Base-by-base conservation (phyloP, 2,888 invertebrate species). In the Lydus trimaculatus region DNA sequence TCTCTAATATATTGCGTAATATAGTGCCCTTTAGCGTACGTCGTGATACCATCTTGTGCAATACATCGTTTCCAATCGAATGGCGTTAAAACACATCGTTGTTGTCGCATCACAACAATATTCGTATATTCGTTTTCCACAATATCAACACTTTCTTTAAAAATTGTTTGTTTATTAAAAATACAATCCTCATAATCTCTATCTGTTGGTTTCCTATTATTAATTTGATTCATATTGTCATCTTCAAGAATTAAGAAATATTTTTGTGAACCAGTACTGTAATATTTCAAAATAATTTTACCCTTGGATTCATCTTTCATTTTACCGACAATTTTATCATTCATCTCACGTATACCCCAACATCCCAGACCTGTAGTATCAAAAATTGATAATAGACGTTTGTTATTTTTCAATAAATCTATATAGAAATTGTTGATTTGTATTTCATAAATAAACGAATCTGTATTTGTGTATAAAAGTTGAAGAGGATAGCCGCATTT, bases 231-330 rank as follows among this genome's bases (percentile, higher is more conserved):
- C n/a, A n/a, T n/a, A 0, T 13, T 3, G 23, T 23, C 23, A 13
- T 4, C 23, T 17, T 52, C 20, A 52, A 52, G 11, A 0, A 52
- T 13, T 52, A 52, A 11, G 6, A 20, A 23, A 52, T 52, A 52
- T 23, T 52, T 52, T 9, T 52, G 52, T 11, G 52, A 52, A 52
- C 23, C 52, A 0, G 52, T 3, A 52, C 52, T 9, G 20, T 17
- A 52, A 52, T 52, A 52, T 11, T 20, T 6, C 0, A 52, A 23
- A 52, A 52, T 23, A 23, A 52, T 52, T 11, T 2, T 3, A 52
- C 52, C 52, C 23, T 52, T 52, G 23, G 52, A 52, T 52, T 52
- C 52, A 23, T 52, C 52, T 23, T 52, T 52, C 23, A 52, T 17
- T 52, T 23, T 52, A 23, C 52, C 52, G 9, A 52, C 20, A 52